Percentiles rank a stretch among this genome's conserved stretches.
Conservation (phyloP, 2,113 vertebrate genomes). For the Neolamprologus hecqui region DNA sequence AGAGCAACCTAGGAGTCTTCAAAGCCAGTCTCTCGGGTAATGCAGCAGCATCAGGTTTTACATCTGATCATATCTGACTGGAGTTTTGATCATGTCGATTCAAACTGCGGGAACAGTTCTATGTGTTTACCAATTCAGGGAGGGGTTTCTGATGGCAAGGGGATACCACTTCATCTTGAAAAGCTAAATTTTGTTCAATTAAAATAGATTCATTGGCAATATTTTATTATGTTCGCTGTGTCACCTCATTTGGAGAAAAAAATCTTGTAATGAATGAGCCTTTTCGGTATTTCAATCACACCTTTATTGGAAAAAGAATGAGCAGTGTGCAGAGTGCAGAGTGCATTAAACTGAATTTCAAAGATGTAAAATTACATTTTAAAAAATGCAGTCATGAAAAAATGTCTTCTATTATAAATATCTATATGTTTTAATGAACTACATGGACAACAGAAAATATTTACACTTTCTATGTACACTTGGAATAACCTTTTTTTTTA, state of each 20-base stretch:
- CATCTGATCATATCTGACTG: conserved; percentile 51
- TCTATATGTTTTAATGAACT: background rate
- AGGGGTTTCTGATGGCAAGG: background rate
- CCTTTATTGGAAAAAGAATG: conserved; percentile 24
- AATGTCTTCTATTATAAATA: background rate
- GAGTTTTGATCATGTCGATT: conserved; percentile 50
- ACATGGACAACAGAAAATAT: background rate
- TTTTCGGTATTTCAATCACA: background rate
- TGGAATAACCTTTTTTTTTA: conserved; percentile 28
- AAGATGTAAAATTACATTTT: background rate
- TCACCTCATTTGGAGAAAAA: background rate
- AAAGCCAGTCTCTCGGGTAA: conserved; percentile 59
- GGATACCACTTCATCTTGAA: background rate
- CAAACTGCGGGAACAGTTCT: conserved; percentile 23
- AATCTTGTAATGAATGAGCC: background rate
- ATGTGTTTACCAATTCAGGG: conserved; percentile 33
- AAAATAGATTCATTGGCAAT: background rate
- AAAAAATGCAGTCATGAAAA: background rate
- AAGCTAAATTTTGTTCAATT: background rate
- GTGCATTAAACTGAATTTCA: background rate
- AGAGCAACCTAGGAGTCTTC: conserved; percentile 46
- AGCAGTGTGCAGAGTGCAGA: background rate
- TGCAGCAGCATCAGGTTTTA: conserved; percentile 50
- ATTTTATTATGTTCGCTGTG: background rate
- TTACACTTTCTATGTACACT: background rate